Evolutionary conservation across 1,140 invertebrate species (phyloP).

Genomic region (Brachionus paranguensis): DNA sequence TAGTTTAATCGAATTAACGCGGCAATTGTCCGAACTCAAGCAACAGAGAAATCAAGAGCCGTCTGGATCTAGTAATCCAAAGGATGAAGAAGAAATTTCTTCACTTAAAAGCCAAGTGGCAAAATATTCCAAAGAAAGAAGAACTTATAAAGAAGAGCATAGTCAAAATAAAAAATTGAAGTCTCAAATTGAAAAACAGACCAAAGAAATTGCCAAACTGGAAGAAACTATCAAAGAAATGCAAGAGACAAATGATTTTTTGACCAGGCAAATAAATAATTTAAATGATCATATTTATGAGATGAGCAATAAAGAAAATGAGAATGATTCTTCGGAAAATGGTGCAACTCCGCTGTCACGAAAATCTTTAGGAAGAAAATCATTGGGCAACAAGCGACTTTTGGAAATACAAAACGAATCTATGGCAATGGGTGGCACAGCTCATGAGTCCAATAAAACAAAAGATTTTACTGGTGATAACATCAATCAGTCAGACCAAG

Average conservation of each 20-base stretch:
- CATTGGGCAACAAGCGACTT: not conserved
- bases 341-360: not conserved
- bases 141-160: conserved; percentile 23
- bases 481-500: not conserved
- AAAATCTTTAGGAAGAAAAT: not conserved
- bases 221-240: conserved; percentile 7
- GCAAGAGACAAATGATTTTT: conserved; percentile 27
- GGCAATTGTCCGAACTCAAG: not conserved
- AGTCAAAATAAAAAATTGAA: conserved; percentile 11
- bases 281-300: conserved; percentile 25
- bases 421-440: not conserved
- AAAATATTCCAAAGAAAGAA: not conserved
- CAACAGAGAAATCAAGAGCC: not conserved
- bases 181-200: not conserved
- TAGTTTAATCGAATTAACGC: not conserved
- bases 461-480: not conserved
- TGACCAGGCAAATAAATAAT: not conserved
- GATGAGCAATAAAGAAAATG: conserved; percentile 29
- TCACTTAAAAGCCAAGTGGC: not conserved
- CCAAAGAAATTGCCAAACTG: not conserved
- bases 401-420: conserved; percentile 31
- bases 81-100: not conserved
- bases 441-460: not conserved
- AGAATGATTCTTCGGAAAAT: not conserved
- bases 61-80: not conserved